These are phyloP conservation scores for Anser brachyrhynchus DNA, from an alignment of 2,113 vertebrate species.

Conservation along the genomic window DNA sequence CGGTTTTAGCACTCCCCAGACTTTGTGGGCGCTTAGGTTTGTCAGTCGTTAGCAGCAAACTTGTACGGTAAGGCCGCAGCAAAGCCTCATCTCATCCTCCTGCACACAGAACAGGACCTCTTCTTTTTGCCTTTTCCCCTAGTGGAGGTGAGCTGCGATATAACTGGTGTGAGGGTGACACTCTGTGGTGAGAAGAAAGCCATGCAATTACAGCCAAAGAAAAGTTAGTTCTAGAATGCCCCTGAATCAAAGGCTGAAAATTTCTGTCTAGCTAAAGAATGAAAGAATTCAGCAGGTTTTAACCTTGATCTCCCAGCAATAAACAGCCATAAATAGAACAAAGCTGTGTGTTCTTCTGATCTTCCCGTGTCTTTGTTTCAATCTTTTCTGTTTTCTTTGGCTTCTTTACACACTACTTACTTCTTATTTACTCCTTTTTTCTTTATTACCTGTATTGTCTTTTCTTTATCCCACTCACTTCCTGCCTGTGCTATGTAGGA, in stretches of 20 bases:
- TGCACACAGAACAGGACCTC: not conserved
- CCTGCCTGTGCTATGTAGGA: not conserved
- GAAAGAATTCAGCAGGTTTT: not conserved
- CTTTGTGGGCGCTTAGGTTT: not conserved
- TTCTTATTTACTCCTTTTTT: not conserved
- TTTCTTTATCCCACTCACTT: not conserved
- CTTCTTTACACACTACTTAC: not conserved
- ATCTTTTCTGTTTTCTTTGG: not conserved
- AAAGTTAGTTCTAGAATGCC: not conserved
- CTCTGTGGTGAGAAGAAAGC: not conserved
- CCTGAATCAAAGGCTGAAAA: not conserved
- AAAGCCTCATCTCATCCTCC: not conserved
- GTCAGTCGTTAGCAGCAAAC: not conserved
- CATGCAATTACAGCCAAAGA: not conserved
- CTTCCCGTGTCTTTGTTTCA: not conserved
- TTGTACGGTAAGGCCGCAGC: not conserved
- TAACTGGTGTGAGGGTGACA: constrained; percentile 23
- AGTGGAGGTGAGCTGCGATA: not conserved
- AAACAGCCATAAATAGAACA: not conserved
- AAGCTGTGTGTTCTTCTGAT: not conserved
- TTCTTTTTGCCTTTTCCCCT: too few species aligned
- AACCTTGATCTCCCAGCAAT: not conserved
- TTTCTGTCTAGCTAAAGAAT: not conserved
- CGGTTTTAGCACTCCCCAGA: not conserved
- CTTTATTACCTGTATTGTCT: not conserved